Base-by-base conservation (phyloP, 1,140 invertebrate genomes). In the Tetraneura akinire region DNA sequence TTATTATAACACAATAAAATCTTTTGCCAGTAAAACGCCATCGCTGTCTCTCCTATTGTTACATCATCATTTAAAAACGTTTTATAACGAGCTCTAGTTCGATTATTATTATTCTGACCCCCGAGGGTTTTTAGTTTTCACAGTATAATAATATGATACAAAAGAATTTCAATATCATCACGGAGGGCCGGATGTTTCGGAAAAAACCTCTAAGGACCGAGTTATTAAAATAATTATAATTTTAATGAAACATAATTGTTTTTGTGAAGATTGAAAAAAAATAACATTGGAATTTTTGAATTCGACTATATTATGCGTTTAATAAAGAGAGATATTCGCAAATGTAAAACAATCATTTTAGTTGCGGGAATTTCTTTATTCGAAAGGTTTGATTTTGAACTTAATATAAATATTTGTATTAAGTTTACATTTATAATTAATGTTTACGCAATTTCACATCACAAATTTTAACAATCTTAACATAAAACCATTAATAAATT, bases 141-240 rank as follows among this genome's bases (percentile, higher is more conserved):
- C 32, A 62, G 8, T 37, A 18, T 53, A 47, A 47, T 47, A 47
- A 55, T 55, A 49, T 8, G 37, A 9, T 57, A 74, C 53, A 62
- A 78, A 78, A 78, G 74, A 78, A 78, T 78, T 78, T 57, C 74
- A 60, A 78, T 78, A 62, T 78, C 55, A 45, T 37, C 21, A n/a
- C 14, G 21, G 14, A 74, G n/a, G 13, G 32, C 32, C 37, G 53
- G 5, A 78, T 45, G 21, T 26, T 32, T 29, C 45, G 42, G 37
- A 60, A 53, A 76, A 60, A 6, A 23, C 57, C 37, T 21, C 32
- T 37, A 13, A 37, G 23, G 21, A 0, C 23, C n/a, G 74, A 26
- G 37, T 60, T 78, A 57, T 78, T 78, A 60, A 78, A 78, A 78
- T 78, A 62, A 78, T 78, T 60, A 78, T 62, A 42, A 26, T 45